These are phyloP conservation scores for Patella depressa DNA, from an alignment of 2,888 invertebrate genomes.

Conservation along the genomic window DNA sequence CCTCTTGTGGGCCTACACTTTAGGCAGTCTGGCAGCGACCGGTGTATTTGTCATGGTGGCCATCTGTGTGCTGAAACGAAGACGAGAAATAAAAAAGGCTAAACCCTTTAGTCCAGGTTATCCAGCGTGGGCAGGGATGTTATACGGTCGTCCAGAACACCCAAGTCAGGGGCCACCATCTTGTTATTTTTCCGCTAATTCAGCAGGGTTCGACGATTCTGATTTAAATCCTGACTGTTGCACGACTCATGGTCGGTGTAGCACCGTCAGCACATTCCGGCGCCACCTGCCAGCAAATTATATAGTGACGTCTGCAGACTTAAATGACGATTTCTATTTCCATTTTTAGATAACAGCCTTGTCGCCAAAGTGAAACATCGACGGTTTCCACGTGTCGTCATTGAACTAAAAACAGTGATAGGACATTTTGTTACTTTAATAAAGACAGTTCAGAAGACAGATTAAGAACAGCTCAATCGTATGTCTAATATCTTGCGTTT, in stretches of 20 bases:
- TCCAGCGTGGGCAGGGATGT: constrained; percentile 27
- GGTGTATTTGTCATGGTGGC: constrained; percentile 29
- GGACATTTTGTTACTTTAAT: too few species aligned
- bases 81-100: constrained; percentile 18
- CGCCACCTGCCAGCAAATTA: constrained; percentile 33
- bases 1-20: constrained; percentile 31
- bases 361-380: too few species aligned
- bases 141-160: constrained; percentile 20
- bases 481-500: too few species aligned
- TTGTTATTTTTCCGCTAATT: constrained; percentile 29
- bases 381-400: too few species aligned
- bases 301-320: constrained; percentile 28
- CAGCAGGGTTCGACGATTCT: constrained; percentile 20
- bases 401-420: too few species aligned
- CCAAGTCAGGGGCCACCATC: constrained; percentile 22
- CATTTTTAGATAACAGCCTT: constrained; percentile 18
- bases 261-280: constrained; percentile 32
- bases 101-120: constrained; percentile 27
- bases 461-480: too few species aligned
- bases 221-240: constrained; percentile 16
- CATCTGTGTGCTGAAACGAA: constrained; percentile 22
- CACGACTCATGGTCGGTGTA: constrained; percentile 21
- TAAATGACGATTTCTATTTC: constrained; percentile 32
- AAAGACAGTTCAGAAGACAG: too few species aligned
- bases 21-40: constrained; percentile 29